Evolutionary conservation across 1,140 invertebrate genomes (phyloP), one percentile per base, ranked within the genome.

Genomic region (Sarcophaga bullata): DNA sequence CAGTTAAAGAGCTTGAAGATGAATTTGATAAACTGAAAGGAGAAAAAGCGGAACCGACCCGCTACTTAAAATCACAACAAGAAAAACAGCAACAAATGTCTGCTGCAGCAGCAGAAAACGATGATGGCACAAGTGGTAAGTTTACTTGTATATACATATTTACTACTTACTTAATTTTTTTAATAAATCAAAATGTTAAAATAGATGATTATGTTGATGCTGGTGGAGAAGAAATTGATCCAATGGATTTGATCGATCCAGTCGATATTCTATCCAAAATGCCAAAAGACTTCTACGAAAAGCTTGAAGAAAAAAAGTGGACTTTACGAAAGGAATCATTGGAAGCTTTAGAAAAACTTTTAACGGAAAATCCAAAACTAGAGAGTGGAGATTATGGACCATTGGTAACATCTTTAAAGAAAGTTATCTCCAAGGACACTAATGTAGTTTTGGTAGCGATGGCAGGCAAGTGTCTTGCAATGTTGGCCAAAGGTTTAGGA

Each of bases 291-390:
- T 99, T 99, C 90, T 98, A 95, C 87, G 97, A 98, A 8, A 97
- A 98, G 91, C 85, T 97, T 50, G 98, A 99, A 90, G 96, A 96
- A 0, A 99, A 99, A 88, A 99, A 99, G 88, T 99, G 98, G 98
- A 96, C 97, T 87, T 97, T 99, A 80, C 92, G 98, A 9, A 98
- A 98, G 90, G 97, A 99, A 90, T 94, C 95, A 0, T 86, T 99
- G 7, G 96, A 98, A 86, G 91, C 91, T 3, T 89, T 99, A 0
- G 95, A 98, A 82, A 93, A 93, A 82, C 88, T 98, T 5, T 88
- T 97, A 1, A 94, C 95, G 83, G 92, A 93, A 46, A 94, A 95
- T 87, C 97, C 96, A 0, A 98, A 96, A 90, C 89, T 99, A 46
- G 96, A 97, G 89, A 94, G 92, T 86, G 97, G 97, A 15, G 98